Base-by-base conservation (phyloP, 2,888 invertebrate genomes). In the Cataglyphis cursor region DNA sequence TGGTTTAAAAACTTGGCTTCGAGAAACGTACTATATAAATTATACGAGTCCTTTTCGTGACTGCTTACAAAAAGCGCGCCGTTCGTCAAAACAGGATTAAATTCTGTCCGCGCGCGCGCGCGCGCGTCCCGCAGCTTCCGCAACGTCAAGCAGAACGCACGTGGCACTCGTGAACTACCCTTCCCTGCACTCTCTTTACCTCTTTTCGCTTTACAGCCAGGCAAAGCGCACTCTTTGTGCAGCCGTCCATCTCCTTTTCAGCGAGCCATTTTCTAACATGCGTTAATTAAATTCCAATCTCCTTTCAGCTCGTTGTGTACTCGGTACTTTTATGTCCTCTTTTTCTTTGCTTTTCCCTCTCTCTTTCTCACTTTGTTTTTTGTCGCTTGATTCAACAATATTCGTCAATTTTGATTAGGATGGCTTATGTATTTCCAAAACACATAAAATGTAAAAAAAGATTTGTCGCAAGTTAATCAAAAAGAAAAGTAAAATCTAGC, bases 231-330 rank as follows among this genome's bases (percentile, higher is more conserved):
- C 72, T 66, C 75, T 62, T 76, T 38, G 65, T 44, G 61, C 73
- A 74, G 15, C 51, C 64, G 61, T 64, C 75, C 84, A 61, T 85
- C 80, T 76, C 85, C 74, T 87, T 51, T 51, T 80, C 88, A 83
- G 35, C 70, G 78, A 80, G 35, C 64, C 87, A 85, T 87, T 86
- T 86, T 51, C 83, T 85, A 83, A 86, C 85, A 81, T 81, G 87
- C 85, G 89, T 86, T 83, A 87, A 90, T 86, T 87, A 82, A 88
- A 86, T 85, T 83, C 85, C 87, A 73, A 84, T 88, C 83, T 68
- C 74, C 85, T 85, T 83, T 82, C 84, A 74, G 65, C 48, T 48
- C 59, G 38, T 41, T 61, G 65, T 18, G 38, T 31, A 31, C 54
- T 2, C 78, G 44, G 57, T 35, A 10, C 31, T 68, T 62, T 21